A percentile compares a stretch with the other conserved stretches of the same genome.
Evolutionary conservation across 2,797 vertebrate genomes (phyloP).

Genomic region (Antrozous pallidus): DNA sequence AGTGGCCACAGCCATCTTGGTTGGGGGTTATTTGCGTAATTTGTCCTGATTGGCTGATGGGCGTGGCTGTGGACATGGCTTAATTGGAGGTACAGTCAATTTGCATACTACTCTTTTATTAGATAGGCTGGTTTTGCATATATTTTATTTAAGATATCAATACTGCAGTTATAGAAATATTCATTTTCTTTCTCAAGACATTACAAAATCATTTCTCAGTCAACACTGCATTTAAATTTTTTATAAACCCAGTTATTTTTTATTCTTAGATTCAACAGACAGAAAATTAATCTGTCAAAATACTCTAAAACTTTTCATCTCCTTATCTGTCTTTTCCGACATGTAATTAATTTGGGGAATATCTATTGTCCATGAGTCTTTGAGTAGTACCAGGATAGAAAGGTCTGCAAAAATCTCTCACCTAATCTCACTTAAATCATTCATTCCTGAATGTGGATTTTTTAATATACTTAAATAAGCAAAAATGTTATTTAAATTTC

Average conservation of each 20-base stretch:
- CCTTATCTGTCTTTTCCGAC: background rate
- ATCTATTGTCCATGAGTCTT: background rate
- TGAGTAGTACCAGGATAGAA: background rate
- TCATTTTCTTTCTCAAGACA: background rate
- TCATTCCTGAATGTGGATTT: background rate
- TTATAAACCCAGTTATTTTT: background rate
- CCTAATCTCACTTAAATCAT: background rate
- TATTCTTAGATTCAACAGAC: background rate
- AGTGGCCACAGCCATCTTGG: too few species aligned
- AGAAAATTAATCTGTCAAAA: background rate
- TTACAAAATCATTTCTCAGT: constrained; percentile 40
- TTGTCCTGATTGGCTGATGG: too few species aligned
- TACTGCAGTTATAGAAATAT: constrained; percentile 13
- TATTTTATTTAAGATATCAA: constrained; percentile 2
- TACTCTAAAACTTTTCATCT: background rate
- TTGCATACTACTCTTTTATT: too few species aligned
- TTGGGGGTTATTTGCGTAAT: too few species aligned
- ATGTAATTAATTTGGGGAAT: background rate
- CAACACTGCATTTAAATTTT: background rate
- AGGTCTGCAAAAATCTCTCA: background rate
- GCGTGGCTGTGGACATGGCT: too few species aligned
- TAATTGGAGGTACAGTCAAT: too few species aligned
- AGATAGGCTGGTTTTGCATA: background rate
- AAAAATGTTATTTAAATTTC: background rate
- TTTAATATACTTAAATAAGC: background rate